A percentile compares a stretch with the other conserved stretches of the same genome.
phyloP scores from a whole-genome alignment of 2,113 vertebrate genomes.

The Periophthalmodon schlosseri region DNA sequence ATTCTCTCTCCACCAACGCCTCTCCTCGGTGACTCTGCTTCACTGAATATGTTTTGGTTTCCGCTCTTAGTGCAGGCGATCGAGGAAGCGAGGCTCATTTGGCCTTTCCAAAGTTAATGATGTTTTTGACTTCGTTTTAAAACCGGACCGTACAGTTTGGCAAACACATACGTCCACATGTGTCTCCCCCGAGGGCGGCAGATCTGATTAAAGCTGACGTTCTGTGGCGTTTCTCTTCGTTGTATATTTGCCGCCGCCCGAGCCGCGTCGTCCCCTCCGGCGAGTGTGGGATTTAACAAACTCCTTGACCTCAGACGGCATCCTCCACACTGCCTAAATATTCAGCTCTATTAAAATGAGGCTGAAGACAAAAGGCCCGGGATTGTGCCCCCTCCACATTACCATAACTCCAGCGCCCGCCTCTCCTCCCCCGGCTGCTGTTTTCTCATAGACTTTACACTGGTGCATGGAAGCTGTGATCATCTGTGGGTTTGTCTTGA shows the following conservation, averaged over 20 bases:
- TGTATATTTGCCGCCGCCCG: slow-evolving; percentile 5
- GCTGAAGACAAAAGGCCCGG: slow-evolving; percentile 49
- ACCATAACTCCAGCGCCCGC: slow-evolving; percentile 1
- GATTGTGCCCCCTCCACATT: slow-evolving; percentile 45
- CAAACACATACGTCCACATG: neutral
- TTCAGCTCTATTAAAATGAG: slow-evolving; percentile 74
- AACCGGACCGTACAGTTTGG: neutral
- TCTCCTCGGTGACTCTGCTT: neutral
- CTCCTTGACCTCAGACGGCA: slow-evolving; percentile 26
- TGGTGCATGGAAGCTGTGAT: slow-evolving; percentile 44
- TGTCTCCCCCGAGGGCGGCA: neutral
- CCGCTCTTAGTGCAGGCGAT: too few relatives aligned
- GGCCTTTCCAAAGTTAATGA: neutral
- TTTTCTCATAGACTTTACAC: slow-evolving; percentile 30
- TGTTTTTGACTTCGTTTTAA: neutral
- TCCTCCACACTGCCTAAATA: slow-evolving; percentile 56
- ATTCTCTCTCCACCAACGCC: too few relatives aligned
- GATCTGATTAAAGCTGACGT: slow-evolving; percentile 6
- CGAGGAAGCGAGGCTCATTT: too few relatives aligned
- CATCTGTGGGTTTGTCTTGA: slow-evolving; percentile 47
- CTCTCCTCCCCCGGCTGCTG: slow-evolving; percentile 24
- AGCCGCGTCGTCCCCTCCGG: slow-evolving; percentile 14
- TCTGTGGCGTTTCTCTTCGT: slow-evolving; percentile 1
- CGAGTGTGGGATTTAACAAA: slow-evolving; percentile 30
- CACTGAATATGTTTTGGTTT: neutral